Percentiles rank a stretch among this genome's conserved stretches.
phyloP scores from a whole-genome alignment of 2,888 invertebrate species.

The Luperina testacea region DNA sequence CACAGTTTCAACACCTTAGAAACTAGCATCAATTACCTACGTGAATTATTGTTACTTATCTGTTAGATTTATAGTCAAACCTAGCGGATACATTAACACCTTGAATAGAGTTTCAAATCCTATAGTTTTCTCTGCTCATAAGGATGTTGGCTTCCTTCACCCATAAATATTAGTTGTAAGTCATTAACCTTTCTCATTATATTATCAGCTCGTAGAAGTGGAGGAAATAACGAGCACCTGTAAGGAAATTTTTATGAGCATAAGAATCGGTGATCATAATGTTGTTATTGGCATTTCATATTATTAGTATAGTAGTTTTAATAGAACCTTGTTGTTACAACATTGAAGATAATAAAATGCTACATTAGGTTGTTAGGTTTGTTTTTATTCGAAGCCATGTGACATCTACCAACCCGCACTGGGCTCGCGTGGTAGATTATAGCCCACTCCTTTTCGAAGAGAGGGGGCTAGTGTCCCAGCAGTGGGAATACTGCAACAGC shows the following conservation, averaged over 20 bases:
- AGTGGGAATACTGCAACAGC: background rate
- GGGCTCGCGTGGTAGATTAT: background rate
- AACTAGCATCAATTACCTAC: slow-evolving; percentile 3
- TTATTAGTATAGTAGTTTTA: background rate
- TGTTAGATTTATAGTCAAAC: slow-evolving; percentile 9
- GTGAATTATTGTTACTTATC: slow-evolving; percentile 4
- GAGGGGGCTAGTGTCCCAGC: background rate
- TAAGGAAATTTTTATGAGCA: background rate
- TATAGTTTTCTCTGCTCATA: background rate
- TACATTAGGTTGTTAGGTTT: background rate
- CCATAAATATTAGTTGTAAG: background rate
- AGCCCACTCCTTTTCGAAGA: background rate
- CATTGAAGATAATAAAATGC: background rate
- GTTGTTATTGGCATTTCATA: background rate
- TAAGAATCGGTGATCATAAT: background rate
- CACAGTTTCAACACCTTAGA: background rate
- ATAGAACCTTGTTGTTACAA: background rate
- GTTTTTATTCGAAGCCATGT: background rate
- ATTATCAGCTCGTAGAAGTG: background rate
- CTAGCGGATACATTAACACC: slow-evolving; percentile 8
- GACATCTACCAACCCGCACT: background rate
- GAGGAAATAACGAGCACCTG: background rate
- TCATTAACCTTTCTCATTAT: background rate
- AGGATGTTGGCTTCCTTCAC: slow-evolving; percentile 22
- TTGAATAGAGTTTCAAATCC: slow-evolving; percentile 4